phyloP scores from a whole-genome alignment of 2,113 vertebrate species.

The Osmerus eperlanus region DNA sequence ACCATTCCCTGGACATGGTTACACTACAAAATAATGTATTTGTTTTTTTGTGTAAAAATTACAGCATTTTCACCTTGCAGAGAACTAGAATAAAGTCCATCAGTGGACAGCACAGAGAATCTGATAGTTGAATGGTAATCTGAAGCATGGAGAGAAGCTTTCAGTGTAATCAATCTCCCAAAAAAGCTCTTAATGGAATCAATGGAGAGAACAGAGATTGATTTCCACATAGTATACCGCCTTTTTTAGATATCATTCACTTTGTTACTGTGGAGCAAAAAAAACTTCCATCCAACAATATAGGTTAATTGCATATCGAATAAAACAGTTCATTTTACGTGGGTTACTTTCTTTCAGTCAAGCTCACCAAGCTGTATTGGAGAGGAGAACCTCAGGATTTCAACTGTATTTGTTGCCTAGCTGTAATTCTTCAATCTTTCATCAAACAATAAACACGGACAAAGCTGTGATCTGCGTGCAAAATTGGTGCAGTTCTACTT shows the following conservation, averaged over 20 bases:
- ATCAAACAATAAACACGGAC: constrained; percentile 10
- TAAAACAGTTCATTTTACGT: constrained; percentile 61
- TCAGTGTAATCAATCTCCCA: constrained; percentile 74
- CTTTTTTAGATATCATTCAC: constrained; percentile 69
- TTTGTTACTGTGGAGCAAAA: constrained; percentile 50
- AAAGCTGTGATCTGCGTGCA: neutral
- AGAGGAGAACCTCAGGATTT: constrained; percentile 3
- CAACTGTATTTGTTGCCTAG: neutral
- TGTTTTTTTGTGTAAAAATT: neutral
- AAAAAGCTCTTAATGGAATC: constrained; percentile 79
- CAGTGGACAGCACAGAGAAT: constrained; percentile 46
- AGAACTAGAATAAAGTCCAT: constrained; percentile 68
- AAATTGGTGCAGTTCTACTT: neutral
- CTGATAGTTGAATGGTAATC: constrained; percentile 64
- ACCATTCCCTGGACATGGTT: too few relatives aligned
- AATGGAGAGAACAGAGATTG: constrained; percentile 71
- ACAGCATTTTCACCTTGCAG: constrained; percentile 47
- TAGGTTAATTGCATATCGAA: constrained; percentile 71
- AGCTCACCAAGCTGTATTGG: constrained; percentile 25
- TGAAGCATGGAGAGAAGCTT: constrained; percentile 62
- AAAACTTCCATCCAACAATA: constrained; percentile 60
- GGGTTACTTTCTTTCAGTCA: constrained; percentile 54
- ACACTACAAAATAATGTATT: too few relatives aligned
- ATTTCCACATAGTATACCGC: constrained; percentile 60
- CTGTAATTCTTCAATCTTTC: constrained; percentile 1